Percentiles rank a stretch among this genome's conserved stretches.
Conservation (phyloP, 2,888 invertebrate species). For the Antheraea assamensis region DNA sequence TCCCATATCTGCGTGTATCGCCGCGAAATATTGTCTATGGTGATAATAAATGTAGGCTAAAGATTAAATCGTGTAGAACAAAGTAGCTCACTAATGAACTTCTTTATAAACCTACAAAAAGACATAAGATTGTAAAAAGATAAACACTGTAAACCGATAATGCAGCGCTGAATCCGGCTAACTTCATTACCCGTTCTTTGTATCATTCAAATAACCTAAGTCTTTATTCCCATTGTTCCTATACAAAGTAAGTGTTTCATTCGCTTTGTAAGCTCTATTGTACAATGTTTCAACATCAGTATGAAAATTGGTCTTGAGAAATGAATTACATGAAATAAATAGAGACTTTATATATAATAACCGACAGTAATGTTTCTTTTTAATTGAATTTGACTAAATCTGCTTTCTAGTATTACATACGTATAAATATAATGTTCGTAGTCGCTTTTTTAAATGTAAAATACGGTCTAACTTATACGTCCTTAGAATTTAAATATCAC, state of each 20-base stretch:
- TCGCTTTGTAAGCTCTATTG: slow-evolving; percentile 27
- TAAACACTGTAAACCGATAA: slow-evolving; percentile 41
- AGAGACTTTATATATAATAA: slow-evolving; percentile 12
- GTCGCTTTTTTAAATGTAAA: too few species aligned
- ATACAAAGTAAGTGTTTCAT: slow-evolving; percentile 22
- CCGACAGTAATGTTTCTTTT: too few species aligned
- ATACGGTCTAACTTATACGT: too few species aligned
- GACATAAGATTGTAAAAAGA: not conserved
- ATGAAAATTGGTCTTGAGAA: slow-evolving; percentile 28
- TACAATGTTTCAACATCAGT: slow-evolving; percentile 31
- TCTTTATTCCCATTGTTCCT: slow-evolving; percentile 19
- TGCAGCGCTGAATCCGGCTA: slow-evolving; percentile 33
- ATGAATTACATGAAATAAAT: slow-evolving; percentile 31
- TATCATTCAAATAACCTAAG: slow-evolving; percentile 31
- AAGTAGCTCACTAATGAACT: not conserved
- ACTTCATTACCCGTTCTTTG: slow-evolving; percentile 40
- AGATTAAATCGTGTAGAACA: too few species aligned
- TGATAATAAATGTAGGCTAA: too few species aligned
- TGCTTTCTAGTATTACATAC: too few species aligned
- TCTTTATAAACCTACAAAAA: not conserved
- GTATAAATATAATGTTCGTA: too few species aligned
- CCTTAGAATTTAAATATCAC: too few species aligned
- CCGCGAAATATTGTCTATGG: too few species aligned
- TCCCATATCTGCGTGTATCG: too few species aligned
- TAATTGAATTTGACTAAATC: too few species aligned